Conservation (phyloP, 64 coral and sea anemone species). For the Montipora sp. region DNA sequence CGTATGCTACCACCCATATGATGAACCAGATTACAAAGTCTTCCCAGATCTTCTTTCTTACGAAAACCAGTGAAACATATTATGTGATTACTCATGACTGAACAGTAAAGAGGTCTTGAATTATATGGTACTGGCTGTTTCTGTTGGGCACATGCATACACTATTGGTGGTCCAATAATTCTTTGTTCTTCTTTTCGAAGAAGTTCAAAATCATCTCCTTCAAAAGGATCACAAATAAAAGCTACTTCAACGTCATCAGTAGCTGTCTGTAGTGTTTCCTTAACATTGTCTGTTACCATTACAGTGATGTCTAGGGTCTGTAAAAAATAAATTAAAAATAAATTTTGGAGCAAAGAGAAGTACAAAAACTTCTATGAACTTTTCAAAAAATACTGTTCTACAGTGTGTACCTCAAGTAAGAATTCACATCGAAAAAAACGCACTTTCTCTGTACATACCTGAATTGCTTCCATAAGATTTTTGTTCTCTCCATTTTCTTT, state of each 20-base stretch:
- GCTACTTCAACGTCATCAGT: slow-evolving; percentile 85
- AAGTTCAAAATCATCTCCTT: slow-evolving; percentile 90
- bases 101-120: slow-evolving; percentile 90
- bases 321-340: not conserved
- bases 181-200: slow-evolving; percentile 89
- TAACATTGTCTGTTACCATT: slow-evolving; percentile 70
- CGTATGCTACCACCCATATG: slow-evolving; percentile 98
- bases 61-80: slow-evolving; percentile 97
- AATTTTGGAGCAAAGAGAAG: not conserved
- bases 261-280: slow-evolving; percentile 54
- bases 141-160: slow-evolving; percentile 73
- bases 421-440: no score
- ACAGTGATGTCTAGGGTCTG: slow-evolving; percentile 77
- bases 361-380: not conserved
- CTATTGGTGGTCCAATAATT: slow-evolving; percentile 91
- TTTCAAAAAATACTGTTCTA: no score
- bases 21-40: slow-evolving; percentile 93
- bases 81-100: slow-evolving; percentile 85
- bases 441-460: slow-evolving; percentile 52
- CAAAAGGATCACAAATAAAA: slow-evolving; percentile 98
- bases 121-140: slow-evolving; percentile 85
- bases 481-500: slow-evolving; percentile 85
- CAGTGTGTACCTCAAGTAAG: no score
- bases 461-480: slow-evolving; percentile 74
- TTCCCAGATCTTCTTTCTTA: slow-evolving; percentile 89